Percentiles rank a stretch among this genome's conserved stretches.
Evolutionary conservation across 2,797 vertebrate species (phyloP).

Genomic region (Pogoniulus pusillus): DNA sequence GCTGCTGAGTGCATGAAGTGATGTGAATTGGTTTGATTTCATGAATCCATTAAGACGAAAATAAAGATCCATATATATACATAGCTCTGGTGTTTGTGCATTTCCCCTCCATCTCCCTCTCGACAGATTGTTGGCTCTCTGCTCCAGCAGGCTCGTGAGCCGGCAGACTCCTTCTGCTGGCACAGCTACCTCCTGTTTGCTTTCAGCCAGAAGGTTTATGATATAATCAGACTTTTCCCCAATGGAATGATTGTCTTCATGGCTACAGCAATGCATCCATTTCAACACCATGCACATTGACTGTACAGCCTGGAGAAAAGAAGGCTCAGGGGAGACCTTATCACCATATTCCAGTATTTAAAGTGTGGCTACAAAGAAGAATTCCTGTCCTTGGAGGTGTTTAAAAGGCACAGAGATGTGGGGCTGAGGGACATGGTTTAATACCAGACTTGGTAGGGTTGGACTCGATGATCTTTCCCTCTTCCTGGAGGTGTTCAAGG

Average conservation of each 20-base stretch:
- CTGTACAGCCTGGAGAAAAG: no score
- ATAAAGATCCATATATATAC: neutral
- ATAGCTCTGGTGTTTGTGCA: neutral
- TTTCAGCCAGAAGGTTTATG: neutral
- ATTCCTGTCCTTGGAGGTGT: no score
- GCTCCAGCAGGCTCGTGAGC: neutral
- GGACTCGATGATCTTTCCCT: no score
- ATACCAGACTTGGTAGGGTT: no score
- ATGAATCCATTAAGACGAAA: neutral
- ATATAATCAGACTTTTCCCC: neutral
- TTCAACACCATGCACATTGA: neutral
- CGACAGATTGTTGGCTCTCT: neutral
- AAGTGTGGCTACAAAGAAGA: neutral
- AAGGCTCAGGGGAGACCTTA: neutral
- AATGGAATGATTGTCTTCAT: fast-evolving
- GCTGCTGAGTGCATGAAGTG: neutral
- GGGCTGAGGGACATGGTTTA: no score
- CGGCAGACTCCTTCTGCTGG: neutral
- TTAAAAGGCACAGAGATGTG: no score
- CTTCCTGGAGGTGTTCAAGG: no score
- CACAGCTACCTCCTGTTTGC: neutral
- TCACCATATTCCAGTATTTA: neutral
- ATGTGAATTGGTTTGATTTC: neutral
- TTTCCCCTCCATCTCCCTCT: neutral
- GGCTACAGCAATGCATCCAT: fast-evolving